Conservation (phyloP, 2,888 invertebrate species). For the Cantharis rufa region DNA sequence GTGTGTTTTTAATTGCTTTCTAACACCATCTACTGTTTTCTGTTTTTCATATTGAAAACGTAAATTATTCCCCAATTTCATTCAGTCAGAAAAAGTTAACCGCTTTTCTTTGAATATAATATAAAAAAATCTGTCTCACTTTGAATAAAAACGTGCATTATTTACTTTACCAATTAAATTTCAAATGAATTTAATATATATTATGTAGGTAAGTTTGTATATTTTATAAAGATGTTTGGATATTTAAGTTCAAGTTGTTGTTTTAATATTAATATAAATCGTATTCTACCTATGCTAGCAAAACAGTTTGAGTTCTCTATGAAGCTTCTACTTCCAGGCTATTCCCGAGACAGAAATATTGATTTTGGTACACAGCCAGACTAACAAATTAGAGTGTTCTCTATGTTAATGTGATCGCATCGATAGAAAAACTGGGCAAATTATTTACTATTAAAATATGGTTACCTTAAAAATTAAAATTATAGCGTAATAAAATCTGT, state of each 20-base stretch:
- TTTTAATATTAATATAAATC: not conserved
- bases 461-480: not conserved
- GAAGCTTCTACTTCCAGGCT: not conserved
- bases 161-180: not conserved
- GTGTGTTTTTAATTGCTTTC: not conserved
- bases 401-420: not conserved
- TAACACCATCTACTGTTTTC: not conserved
- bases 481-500: not conserved
- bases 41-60: not conserved
- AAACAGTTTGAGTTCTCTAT: not conserved
- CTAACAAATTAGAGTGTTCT: conserved; percentile 3
- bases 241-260: not conserved
- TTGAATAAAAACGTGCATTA: not conserved
- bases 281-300: not conserved
- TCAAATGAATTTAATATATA: not conserved
- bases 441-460: not conserved
- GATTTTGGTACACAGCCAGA: conserved; percentile 2
- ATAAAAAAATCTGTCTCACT: not conserved
- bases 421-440: not conserved
- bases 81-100: not conserved
- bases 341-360: conserved; percentile 1
- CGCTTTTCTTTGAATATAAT: not conserved
- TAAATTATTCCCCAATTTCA: not conserved
- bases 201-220: not conserved
- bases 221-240: not conserved